Base-by-base conservation (phyloP, 2,888 invertebrate genomes). In the Eulithis testata region DNA sequence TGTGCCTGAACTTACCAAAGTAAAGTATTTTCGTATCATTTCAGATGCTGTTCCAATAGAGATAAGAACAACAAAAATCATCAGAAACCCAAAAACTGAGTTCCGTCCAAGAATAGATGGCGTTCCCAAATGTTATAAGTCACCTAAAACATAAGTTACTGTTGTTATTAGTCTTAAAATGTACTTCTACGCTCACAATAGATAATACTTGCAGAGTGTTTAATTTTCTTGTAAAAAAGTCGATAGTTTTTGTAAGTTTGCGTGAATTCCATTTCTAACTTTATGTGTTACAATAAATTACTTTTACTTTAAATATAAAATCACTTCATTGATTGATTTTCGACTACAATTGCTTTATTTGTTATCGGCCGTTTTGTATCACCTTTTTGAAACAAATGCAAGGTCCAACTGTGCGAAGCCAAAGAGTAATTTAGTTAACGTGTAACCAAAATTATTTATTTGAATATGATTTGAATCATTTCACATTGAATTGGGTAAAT, bases 1-100 rank as follows among this genome's bases (percentile, higher is more conserved):
- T 2, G 40, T 40, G 9, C 21, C 21, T 9, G 8, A 40, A 40
- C 5, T 9, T 9, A 11, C 9, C 40, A 40, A 40, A 40, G 9
- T 40, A 7, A 37, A 52, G 36, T 14, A 53, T 55, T 58, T 21
- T 47, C n/a, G 14, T 21, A 43, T 60, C 7, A 27, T 67, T 67
- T 50, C 60, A 67, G 66, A 67, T 63, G 12, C 0, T 12, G 6
- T 57, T 53, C 66, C 66, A n/a, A 53, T 5, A 31, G 43, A 67
- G 27, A 60, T 47, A 37, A 67, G 11, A 53, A 43, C 27, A 3
- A 57, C 60, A n/a, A 63, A 4, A 49, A 50, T 50, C 36, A 54
- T 57, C 14, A 63, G 12, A 14, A 49, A 67, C 40, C 52, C 53
- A 4, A 21, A 45, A 4, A 9, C 12, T 12, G 51, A 44, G 36